A percentile compares a stretch with the other conserved stretches of the same genome.
Evolutionary conservation across 2,113 vertebrate species (phyloP).

Genomic region (Morone saxatilis): DNA sequence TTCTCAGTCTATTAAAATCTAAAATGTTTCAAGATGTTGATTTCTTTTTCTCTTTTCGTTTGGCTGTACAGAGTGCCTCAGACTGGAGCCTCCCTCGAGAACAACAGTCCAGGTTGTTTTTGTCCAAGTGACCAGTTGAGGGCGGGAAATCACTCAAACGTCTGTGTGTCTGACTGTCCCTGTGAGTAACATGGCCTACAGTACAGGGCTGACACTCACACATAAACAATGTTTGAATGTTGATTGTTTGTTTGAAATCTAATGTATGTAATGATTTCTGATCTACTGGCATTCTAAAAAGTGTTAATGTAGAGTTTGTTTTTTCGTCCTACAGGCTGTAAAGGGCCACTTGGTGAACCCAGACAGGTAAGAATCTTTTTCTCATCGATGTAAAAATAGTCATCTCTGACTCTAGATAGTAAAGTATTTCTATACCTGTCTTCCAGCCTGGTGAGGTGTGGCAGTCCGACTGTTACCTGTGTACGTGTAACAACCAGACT

Average conservation of each 20-base stretch:
- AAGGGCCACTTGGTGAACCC: constrained; percentile 76
- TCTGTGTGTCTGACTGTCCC: constrained; percentile 72
- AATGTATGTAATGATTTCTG: not conserved
- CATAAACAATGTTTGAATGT: not conserved
- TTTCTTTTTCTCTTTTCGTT: constrained; percentile 4
- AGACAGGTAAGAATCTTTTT: constrained; percentile 64
- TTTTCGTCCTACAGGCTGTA: constrained; percentile 71
- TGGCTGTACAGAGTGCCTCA: constrained; percentile 20
- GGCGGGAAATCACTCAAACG: constrained; percentile 63
- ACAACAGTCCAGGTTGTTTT: constrained; percentile 70
- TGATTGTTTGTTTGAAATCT: not conserved
- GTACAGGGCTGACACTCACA: not conserved
- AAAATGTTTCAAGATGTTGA: not conserved
- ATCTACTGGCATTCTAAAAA: not conserved
- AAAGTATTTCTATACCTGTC: not conserved
- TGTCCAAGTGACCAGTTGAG: constrained; percentile 67
- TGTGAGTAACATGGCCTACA: constrained; percentile 66
- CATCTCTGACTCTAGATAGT: not conserved
- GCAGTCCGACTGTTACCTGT: constrained; percentile 76
- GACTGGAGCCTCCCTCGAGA: not conserved
- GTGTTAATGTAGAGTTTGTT: not conserved
- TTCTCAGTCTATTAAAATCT: not conserved
- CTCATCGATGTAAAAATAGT: not conserved
- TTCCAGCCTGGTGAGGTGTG: constrained; percentile 79
- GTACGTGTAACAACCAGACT: constrained; percentile 77